Conservation (phyloP, 1,140 invertebrate species). For the Steinernema khuongi region DNA sequence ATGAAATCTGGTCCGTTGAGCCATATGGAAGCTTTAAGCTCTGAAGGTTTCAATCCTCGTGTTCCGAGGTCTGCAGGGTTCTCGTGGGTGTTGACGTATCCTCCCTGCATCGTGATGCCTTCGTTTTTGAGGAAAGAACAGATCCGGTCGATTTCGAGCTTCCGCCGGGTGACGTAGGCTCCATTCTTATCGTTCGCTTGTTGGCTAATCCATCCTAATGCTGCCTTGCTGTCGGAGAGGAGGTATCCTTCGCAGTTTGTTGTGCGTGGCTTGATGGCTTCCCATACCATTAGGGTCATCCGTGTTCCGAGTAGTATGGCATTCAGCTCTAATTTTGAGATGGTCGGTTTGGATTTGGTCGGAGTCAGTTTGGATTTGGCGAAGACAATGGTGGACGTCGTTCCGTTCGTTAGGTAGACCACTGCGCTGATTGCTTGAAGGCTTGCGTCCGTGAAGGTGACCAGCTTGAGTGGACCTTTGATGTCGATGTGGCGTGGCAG, state of each 20-base stretch:
- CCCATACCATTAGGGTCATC: background rate
- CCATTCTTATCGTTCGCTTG: background rate
- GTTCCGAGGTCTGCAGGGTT: conserved; percentile 29
- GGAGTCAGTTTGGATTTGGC: conserved; percentile 15
- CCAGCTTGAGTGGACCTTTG: background rate
- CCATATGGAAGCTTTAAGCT: background rate
- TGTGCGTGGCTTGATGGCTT: background rate
- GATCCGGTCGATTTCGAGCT: background rate
- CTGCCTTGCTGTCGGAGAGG: conserved; percentile 2
- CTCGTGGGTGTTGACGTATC: conserved; percentile 17
- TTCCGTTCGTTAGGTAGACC: background rate
- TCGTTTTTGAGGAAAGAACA: background rate
- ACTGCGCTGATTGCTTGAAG: background rate
- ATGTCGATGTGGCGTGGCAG: background rate
- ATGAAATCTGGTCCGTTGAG: background rate
- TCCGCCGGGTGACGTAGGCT: background rate
- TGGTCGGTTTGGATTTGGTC: conserved; percentile 17
- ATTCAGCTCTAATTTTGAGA: conserved; percentile 19
- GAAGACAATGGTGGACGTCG: background rate
- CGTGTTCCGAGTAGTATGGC: conserved; percentile 14
- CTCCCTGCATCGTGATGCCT: background rate
- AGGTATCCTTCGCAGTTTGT: background rate
- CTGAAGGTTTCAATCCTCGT: background rate
- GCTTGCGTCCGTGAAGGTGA: conserved; percentile 24
- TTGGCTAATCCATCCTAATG: conserved; percentile 8